Evolutionary conservation across 2,113 vertebrate species (phyloP).

Genomic region (Siniperca chuatsi): DNA sequence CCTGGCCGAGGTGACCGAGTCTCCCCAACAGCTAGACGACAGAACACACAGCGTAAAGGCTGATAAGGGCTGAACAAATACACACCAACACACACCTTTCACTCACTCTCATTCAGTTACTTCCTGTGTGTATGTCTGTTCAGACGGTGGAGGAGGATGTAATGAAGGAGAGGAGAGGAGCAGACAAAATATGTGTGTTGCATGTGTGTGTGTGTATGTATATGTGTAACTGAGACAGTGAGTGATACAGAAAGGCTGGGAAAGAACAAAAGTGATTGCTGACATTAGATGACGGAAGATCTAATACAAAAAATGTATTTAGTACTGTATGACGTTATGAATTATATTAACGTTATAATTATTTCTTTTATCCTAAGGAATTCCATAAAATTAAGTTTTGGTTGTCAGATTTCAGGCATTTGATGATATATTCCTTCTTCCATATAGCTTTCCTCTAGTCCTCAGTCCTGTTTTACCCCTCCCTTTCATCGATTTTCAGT

Average conservation of each 20-base stretch:
- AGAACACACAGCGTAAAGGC: conserved; percentile 11
- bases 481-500: too few relatives aligned
- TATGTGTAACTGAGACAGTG: conserved; percentile 3
- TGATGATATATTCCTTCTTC: too few relatives aligned
- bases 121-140: neutral
- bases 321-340: too few relatives aligned
- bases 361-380: too few relatives aligned
- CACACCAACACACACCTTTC: conserved; percentile 21
- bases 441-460: too few relatives aligned
- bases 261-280: conserved; percentile 33
- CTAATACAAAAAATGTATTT: neutral
- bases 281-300: conserved; percentile 28
- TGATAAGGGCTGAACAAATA: conserved; percentile 61
- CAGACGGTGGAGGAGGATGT: conserved; percentile 16
- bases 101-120: conserved; percentile 10
- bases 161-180: conserved; percentile 16
- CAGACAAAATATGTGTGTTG: neutral
- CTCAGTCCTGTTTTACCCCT: too few relatives aligned
- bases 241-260: too few relatives aligned
- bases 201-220: neutral
- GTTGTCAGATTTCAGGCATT: too few relatives aligned
- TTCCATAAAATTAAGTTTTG: too few relatives aligned
- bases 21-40: conserved; percentile 27
- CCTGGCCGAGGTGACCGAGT: conserved; percentile 25
- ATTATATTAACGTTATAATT: too few relatives aligned